A percentile compares a stretch with the other conserved stretches of the same genome.
Conservation (phyloP, 2,888 invertebrate genomes). For the Xylophagus ater region DNA sequence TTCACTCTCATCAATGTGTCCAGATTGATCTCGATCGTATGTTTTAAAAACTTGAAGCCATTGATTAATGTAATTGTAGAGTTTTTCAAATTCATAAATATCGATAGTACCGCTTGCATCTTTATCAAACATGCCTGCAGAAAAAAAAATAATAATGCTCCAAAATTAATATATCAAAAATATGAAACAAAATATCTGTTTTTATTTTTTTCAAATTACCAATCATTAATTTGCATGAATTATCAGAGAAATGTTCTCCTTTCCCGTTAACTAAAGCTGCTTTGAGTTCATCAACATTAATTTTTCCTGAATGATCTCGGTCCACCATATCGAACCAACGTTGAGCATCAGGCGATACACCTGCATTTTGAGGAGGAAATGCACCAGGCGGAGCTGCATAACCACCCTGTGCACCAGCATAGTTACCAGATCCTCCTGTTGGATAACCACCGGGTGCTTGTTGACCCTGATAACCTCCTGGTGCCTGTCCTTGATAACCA, state of each 20-base stretch:
- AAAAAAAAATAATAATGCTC: constrained; percentile 7
- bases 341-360: constrained; percentile 60
- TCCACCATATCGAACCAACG: constrained; percentile 81
- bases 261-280: constrained; percentile 75
- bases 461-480: constrained; percentile 19
- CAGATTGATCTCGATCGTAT: constrained; percentile 77
- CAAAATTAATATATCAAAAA: constrained; percentile 6
- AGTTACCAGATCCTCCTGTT: constrained; percentile 20
- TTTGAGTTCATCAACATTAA: constrained; percentile 64
- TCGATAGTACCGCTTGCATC: constrained; percentile 77
- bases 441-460: constrained; percentile 6
- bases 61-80: constrained; percentile 79
- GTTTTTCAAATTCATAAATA: constrained; percentile 69
- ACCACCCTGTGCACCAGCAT: constrained; percentile 19
- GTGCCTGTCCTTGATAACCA: constrained; percentile 19
- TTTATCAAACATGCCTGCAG: constrained; percentile 76
- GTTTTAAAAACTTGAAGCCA: constrained; percentile 78
- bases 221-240: constrained; percentile 79
- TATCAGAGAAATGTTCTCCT: constrained; percentile 71
- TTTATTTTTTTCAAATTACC: constrained; percentile 25
- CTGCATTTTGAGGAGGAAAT: constrained; percentile 40
- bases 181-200: neutral
- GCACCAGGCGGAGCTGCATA: constrained; percentile 34
- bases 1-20: constrained; percentile 71
- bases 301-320: constrained; percentile 70